Conservation (phyloP, 2,888 invertebrate species). For the Drosophila macrothrix region DNA sequence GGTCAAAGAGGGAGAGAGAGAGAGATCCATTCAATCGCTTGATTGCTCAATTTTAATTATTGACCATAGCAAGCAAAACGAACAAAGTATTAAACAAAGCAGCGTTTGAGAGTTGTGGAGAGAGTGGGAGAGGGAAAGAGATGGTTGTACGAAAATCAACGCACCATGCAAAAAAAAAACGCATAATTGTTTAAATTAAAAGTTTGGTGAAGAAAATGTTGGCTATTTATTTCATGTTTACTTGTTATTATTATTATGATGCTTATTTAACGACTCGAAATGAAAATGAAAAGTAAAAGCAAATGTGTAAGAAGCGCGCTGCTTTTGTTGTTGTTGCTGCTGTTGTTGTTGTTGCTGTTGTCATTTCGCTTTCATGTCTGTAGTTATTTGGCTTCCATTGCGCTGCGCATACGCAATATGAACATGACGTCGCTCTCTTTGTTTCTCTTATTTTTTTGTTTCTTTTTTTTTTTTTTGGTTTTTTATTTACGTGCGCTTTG, state of each 20-base stretch:
- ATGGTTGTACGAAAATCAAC: constrained; percentile 42
- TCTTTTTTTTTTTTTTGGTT: neutral
- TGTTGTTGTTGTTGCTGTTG: constrained; percentile 14
- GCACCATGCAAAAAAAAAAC: constrained; percentile 45
- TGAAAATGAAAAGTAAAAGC: constrained; percentile 63
- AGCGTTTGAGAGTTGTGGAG: constrained; percentile 8
- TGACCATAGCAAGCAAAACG: constrained; percentile 24
- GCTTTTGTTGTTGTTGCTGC: neutral
- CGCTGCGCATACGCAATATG: constrained; percentile 63
- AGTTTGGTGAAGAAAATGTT: constrained; percentile 49
- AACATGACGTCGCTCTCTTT: constrained; percentile 1
- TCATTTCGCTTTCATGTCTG: constrained; percentile 49
- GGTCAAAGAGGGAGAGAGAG: constrained; percentile 22
- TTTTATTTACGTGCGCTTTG: constrained; percentile 12
- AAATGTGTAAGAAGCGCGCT: constrained; percentile 21
- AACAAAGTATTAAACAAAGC: constrained; percentile 5
- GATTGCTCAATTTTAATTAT: constrained; percentile 67
- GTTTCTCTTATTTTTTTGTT: neutral
- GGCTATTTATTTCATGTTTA: constrained; percentile 42
- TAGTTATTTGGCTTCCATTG: constrained; percentile 48
- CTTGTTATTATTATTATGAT: constrained; percentile 34
- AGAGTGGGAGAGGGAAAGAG: constrained; percentile 6
- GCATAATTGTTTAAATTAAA: constrained; percentile 69
- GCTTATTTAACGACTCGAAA: constrained; percentile 42
- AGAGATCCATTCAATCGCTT: constrained; percentile 44